Percentiles rank a stretch among this genome's conserved stretches.
Conservation (phyloP, 2,113 vertebrate species). For the Calidris pygmaea region DNA sequence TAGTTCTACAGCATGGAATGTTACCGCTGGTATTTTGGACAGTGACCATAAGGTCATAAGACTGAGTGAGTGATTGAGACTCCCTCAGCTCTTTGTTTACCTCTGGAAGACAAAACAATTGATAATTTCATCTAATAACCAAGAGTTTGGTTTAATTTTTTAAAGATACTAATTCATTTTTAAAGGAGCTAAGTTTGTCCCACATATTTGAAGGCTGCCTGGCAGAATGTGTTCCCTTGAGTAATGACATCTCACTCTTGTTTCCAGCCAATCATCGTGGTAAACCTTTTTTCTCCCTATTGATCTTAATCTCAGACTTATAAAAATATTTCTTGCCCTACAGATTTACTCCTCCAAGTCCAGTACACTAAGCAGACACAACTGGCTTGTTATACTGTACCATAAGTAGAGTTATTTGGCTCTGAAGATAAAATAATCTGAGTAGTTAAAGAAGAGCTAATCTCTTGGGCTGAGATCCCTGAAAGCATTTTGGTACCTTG, state of each 20-base stretch:
- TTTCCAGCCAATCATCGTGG: not conserved
- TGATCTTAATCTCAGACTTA: not conserved
- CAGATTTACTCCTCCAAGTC: not conserved
- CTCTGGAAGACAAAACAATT: slow-evolving; percentile 37
- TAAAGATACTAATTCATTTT: not conserved
- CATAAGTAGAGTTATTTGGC: not conserved
- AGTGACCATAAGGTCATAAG: slow-evolving; percentile 52
- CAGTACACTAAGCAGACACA: not conserved
- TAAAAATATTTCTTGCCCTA: not conserved
- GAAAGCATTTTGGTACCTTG: not conserved
- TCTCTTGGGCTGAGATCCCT: not conserved
- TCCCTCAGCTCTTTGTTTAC: slow-evolving; percentile 47
- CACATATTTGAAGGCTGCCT: not conserved
- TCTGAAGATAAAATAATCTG: not conserved
- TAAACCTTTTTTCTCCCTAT: not conserved
- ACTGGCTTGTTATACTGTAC: not conserved
- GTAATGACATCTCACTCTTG: not conserved
- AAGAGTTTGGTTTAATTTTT: not conserved
- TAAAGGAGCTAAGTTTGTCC: not conserved
- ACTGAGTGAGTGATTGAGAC: not conserved
- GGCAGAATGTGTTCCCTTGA: rapidly evolving
- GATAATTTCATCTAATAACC: slow-evolving; percentile 8
- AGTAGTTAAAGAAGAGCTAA: not conserved
- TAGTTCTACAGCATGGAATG: not conserved
- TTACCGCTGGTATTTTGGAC: slow-evolving; percentile 59